phyloP scores from a whole-genome alignment of 1,140 invertebrate species.

The Aphelenchoides avenae region DNA sequence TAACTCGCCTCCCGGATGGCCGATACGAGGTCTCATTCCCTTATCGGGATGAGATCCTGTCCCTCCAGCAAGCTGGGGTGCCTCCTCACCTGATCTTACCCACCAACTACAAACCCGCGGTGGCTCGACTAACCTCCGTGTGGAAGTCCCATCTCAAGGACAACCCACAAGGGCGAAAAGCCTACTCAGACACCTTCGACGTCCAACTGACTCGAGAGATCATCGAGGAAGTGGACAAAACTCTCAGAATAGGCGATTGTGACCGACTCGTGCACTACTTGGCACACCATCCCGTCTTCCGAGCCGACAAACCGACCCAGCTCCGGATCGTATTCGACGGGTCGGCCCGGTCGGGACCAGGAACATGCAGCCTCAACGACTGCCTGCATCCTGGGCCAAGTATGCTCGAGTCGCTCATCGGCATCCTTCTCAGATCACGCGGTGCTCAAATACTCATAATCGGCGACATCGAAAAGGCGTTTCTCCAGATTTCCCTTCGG shows the following conservation, averaged over 20 bases:
- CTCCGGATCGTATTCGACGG: conserved; percentile 59
- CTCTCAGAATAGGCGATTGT: background rate
- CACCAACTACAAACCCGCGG: conserved; percentile 5
- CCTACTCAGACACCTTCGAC: no score
- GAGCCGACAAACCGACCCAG: conserved; percentile 40
- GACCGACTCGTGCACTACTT: conserved; percentile 55
- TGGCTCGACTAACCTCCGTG: conserved; percentile 1
- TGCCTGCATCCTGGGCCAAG: conserved; percentile 19
- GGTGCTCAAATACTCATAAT: background rate
- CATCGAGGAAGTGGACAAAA: conserved; percentile 8
- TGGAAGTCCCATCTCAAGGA: no score
- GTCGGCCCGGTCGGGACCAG: conserved; percentile 46
- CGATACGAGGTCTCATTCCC: background rate
- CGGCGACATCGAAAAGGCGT: conserved; percentile 11
- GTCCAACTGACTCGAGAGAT: background rate
- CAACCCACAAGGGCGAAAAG: no score
- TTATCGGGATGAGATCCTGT: background rate
- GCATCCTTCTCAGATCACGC: conserved; percentile 7
- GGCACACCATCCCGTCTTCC: conserved; percentile 62
- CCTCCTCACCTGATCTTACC: no score
- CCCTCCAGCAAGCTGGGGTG: no score
- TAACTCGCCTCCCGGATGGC: background rate
- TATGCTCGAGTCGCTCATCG: conserved; percentile 2
- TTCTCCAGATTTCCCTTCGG: background rate
- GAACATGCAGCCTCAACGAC: conserved; percentile 17